Percentiles rank a stretch among this genome's conserved stretches.
phyloP scores from a whole-genome alignment of 2,113 vertebrate species.

The Empidonax alnorum region DNA sequence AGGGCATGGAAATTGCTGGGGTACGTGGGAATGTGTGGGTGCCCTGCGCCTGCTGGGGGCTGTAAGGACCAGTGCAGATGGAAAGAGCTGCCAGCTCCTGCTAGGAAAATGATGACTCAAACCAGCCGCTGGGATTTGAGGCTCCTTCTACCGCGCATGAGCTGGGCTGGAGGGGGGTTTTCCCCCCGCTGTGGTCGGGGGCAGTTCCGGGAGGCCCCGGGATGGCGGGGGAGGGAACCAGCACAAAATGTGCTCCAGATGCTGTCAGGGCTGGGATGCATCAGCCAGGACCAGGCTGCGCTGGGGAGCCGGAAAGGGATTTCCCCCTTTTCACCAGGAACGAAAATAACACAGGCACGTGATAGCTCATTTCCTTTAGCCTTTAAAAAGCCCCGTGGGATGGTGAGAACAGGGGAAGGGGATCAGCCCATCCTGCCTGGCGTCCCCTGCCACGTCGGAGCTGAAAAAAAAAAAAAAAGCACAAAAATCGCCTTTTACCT shows the following conservation, averaged over 20 bases:
- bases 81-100: background rate
- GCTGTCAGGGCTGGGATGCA: background rate
- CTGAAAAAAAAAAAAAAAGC: background rate
- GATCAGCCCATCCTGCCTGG: background rate
- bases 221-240: background rate
- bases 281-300: background rate
- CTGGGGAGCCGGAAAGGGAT: slow-evolving; percentile 25
- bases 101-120: slow-evolving; percentile 8
- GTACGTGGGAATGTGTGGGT: background rate
- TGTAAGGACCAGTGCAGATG: background rate
- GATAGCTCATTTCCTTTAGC: slow-evolving; percentile 7
- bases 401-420: background rate
- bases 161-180: background rate
- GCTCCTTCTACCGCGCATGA: background rate
- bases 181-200: background rate
- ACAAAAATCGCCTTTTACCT: background rate
- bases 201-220: background rate
- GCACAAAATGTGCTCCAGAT: background rate
- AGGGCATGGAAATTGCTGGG: background rate
- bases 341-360: background rate
- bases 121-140: background rate
- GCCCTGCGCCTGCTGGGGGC: background rate
- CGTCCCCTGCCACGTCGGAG: background rate
- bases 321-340: background rate
- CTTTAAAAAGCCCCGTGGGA: background rate